Percentiles rank a stretch among this genome's conserved stretches.
phyloP scores from a whole-genome alignment of 1,140 invertebrate species.

The Saccostrea glomerata region DNA sequence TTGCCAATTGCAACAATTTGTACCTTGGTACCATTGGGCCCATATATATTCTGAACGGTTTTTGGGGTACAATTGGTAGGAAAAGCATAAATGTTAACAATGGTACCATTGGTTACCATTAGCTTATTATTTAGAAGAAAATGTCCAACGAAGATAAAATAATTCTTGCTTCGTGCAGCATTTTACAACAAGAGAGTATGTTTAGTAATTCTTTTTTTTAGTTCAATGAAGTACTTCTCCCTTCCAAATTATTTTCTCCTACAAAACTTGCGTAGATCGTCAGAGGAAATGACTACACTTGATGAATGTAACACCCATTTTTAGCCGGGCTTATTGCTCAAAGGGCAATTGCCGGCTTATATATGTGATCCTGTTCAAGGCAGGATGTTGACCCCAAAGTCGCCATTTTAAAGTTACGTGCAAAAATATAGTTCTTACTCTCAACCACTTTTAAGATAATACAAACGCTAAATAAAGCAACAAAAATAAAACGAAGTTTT shows the following conservation, averaged over 20 bases:
- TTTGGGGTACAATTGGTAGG: neutral
- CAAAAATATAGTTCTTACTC: too few species aligned
- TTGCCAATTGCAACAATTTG: conserved; percentile 21
- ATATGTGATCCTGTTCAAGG: too few species aligned
- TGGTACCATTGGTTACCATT: neutral
- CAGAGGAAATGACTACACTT: neutral
- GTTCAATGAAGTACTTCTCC: neutral
- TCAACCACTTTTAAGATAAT: too few species aligned
- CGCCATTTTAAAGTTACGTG: too few species aligned
- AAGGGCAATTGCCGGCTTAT: too few species aligned
- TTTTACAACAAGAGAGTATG: neutral
- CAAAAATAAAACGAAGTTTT: too few species aligned
- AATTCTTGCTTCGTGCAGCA: neutral
- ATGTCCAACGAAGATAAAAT: neutral
- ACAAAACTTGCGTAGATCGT: neutral
- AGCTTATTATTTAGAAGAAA: neutral
- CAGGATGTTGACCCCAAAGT: too few species aligned
- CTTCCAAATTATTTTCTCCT: neutral
- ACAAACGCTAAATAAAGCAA: too few species aligned
- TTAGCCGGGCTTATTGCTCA: too few species aligned
- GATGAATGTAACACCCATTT: conserved; percentile 12
- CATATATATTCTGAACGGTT: too few species aligned
- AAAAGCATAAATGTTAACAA: neutral
- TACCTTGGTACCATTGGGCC: neutral
- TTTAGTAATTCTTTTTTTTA: neutral